These are phyloP conservation scores for Pentamera pediparva DNA, from an alignment of 53 echinoderm and acorn worm species.

Conservation along the genomic window DNA sequence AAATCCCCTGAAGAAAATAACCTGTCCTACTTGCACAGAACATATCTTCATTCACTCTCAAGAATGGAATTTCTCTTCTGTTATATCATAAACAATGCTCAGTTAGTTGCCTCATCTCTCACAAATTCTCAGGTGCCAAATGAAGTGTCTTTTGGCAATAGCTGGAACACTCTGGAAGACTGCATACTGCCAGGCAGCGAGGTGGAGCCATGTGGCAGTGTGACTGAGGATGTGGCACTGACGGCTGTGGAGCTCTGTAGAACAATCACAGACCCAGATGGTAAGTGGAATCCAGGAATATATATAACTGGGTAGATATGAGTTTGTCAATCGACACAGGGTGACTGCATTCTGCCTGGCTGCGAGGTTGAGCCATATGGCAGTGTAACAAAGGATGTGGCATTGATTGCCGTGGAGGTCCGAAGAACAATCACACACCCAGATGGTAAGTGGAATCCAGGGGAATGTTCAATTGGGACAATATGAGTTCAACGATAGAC, in stretches of 20 bases:
- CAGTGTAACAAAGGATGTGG: slow-evolving; percentile 36
- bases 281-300: slow-evolving; percentile 17
- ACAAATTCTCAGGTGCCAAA: slow-evolving; percentile 54
- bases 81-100: neutral
- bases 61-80: no score
- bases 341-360: neutral
- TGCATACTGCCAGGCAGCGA: slow-evolving; percentile 63
- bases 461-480: no score
- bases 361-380: slow-evolving; percentile 49
- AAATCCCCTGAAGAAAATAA: no score
- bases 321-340: no score
- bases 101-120: no score
- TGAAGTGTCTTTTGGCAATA: slow-evolving; percentile 85
- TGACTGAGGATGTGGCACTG: slow-evolving; percentile 33
- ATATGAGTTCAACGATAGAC: no score
- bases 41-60: no score
- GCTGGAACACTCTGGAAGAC: slow-evolving; percentile 61
- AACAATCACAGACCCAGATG: slow-evolving; percentile 41
- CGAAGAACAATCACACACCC: slow-evolving; percentile 50
- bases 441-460: slow-evolving; percentile 24
- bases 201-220: slow-evolving; percentile 49
- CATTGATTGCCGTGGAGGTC: slow-evolving; percentile 28
- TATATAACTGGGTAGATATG: no score
- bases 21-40: no score
- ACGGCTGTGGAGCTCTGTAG: slow-evolving; percentile 46